Conservation (phyloP, 2,797 vertebrate genomes). For the Gambelia wislizenii region DNA sequence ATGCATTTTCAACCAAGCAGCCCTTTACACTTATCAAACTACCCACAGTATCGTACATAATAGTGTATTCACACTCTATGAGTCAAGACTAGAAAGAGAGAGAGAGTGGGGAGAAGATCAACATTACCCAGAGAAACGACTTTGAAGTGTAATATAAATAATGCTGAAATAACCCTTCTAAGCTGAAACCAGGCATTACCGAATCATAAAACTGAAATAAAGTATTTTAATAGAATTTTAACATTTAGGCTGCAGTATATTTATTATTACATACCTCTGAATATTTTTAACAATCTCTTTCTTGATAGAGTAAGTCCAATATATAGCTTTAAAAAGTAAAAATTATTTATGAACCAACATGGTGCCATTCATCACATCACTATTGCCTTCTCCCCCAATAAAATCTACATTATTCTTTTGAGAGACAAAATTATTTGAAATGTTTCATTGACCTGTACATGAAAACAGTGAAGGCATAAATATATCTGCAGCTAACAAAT, state of each 20-base stretch:
- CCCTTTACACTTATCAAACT: conserved; percentile 41
- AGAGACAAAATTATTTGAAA: neutral
- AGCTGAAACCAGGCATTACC: conserved; percentile 37
- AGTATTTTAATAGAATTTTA: conserved; percentile 26
- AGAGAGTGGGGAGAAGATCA: conserved; percentile 1
- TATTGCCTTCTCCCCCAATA: neutral
- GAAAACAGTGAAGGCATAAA: neutral
- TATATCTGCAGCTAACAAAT: neutral
- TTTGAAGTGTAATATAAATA: conserved; percentile 52
- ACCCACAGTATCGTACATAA: conserved; percentile 39
- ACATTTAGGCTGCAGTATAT: conserved; percentile 36
- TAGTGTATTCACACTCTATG: conserved; percentile 25
- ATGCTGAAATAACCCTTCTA: conserved; percentile 37
- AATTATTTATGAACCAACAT: neutral
- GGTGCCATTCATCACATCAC: neutral
- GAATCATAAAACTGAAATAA: conserved; percentile 40
- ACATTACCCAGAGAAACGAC: conserved; percentile 24
- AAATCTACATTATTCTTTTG: neutral
- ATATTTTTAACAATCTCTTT: conserved; percentile 17
- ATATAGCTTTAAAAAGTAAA: conserved; percentile 10
- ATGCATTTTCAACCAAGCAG: conserved; percentile 37
- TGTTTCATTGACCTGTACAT: conserved; percentile 2
- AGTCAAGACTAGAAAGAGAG: conserved; percentile 19
- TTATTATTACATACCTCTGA: neutral
- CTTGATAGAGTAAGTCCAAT: neutral